Conservation (phyloP, 1,140 invertebrate genomes). For the Leptestheria dahalacensis region DNA sequence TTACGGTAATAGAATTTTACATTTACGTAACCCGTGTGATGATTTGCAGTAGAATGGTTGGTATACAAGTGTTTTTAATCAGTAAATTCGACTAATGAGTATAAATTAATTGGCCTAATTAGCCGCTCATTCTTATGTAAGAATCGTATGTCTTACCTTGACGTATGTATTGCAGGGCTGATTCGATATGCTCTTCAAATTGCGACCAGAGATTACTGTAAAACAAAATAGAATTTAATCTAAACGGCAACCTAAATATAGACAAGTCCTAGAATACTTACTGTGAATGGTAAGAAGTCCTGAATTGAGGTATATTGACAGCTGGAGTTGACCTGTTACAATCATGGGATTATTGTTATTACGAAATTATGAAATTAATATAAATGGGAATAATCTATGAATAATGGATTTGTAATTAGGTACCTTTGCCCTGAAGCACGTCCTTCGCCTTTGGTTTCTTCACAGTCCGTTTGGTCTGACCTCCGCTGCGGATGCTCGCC, state of each 20-base stretch:
- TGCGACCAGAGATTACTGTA: conserved; percentile 10
- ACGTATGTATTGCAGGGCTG: conserved; percentile 25
- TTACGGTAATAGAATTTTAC: too few relatives aligned
- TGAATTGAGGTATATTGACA: conserved; percentile 15
- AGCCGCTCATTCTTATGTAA: too few relatives aligned
- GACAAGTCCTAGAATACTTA: not conserved
- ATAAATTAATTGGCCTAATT: too few relatives aligned
- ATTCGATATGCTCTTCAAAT: conserved; percentile 9
- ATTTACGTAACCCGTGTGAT: too few relatives aligned
- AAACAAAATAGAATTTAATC: not conserved
- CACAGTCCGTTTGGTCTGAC: not conserved
- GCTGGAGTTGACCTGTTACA: conserved; percentile 9
- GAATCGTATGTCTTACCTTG: too few relatives aligned
- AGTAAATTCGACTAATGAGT: too few relatives aligned
- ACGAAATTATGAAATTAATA: not conserved
- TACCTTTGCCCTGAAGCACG: conserved; percentile 14
- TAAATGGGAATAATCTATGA: not conserved
- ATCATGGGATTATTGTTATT: not conserved
- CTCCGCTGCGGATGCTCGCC: not conserved
- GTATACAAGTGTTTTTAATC: too few relatives aligned
- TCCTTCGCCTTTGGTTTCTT: conserved; percentile 11
- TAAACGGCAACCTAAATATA: not conserved
- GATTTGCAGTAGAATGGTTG: too few relatives aligned
- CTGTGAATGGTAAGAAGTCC: conserved; percentile 17
- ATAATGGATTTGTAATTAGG: not conserved